These are phyloP conservation scores for Heliconius eleuchia DNA, from an alignment of 1,140 invertebrate species.

Conservation along the genomic window DNA sequence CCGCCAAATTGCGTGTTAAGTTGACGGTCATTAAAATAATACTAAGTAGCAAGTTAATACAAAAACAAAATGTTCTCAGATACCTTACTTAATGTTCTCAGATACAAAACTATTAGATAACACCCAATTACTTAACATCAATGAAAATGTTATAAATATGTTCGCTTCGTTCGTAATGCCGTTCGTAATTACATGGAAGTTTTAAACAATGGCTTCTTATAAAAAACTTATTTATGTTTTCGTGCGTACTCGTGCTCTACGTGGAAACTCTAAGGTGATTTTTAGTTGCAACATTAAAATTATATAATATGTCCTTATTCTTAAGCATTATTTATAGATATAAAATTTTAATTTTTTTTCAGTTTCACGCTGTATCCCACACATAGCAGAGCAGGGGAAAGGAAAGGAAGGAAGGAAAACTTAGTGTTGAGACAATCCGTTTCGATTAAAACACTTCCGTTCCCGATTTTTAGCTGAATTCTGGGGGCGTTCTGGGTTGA, in stretches of 20 bases:
- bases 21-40: background rate
- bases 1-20: no score
- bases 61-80: no score
- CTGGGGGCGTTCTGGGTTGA: no score
- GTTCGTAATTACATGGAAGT: background rate
- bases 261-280: background rate
- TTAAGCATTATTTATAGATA: no score
- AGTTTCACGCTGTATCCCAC: no score
- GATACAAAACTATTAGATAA: conserved; percentile 22
- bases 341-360: background rate
- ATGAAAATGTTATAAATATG: conserved; percentile 15
- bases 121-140: conserved; percentile 16
- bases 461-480: no score
- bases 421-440: no score
- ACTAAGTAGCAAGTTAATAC: no score
- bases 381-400: no score
- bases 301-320: no score
- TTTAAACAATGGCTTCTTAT: conserved; percentile 1
- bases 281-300: background rate
- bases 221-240: background rate
- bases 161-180: background rate
- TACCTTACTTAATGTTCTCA: background rate
- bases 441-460: no score
- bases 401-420: no score
- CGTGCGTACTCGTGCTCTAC: background rate